Evolutionary conservation across 2,888 invertebrate genomes (phyloP).

Genomic region (Muscina levida): DNA sequence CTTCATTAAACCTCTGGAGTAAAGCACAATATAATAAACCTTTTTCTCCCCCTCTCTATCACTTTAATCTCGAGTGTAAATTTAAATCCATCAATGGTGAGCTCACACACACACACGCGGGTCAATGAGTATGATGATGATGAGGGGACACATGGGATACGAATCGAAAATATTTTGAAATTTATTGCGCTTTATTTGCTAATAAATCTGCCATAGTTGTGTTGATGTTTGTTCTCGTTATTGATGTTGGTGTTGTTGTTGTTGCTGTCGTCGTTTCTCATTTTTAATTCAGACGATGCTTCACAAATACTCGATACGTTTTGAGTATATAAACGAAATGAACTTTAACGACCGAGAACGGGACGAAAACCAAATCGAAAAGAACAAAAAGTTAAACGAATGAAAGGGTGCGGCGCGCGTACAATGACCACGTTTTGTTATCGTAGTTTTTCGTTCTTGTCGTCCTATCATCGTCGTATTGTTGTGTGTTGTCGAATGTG

Average conservation of each 20-base stretch:
- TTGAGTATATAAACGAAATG: too few species aligned
- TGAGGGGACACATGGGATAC: slow-evolving; percentile 20
- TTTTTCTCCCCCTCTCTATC: too few species aligned
- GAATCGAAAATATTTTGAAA: slow-evolving; percentile 6
- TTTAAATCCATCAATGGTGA: background rate
- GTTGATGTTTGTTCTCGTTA: slow-evolving; percentile 17
- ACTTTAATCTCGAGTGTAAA: background rate
- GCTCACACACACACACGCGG: background rate
- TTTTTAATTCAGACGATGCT: slow-evolving; percentile 5
- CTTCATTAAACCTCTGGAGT: too few species aligned
- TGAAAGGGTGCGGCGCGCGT: slow-evolving; percentile 48
- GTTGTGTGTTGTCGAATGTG: background rate
- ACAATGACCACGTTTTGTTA: slow-evolving; percentile 43
- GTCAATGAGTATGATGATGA: background rate
- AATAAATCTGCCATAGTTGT: slow-evolving; percentile 28
- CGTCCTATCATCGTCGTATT: background rate
- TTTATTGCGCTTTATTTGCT: slow-evolving; percentile 34
- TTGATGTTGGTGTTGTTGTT: slow-evolving; percentile 18
- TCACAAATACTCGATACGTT: background rate
- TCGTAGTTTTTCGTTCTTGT: background rate
- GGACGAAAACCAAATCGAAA: background rate
- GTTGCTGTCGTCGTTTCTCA: slow-evolving; percentile 19
- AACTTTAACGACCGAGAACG: too few species aligned
- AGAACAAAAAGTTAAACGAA: background rate
- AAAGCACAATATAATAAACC: too few species aligned